Base-by-base conservation (phyloP, 2,113 vertebrate species). In the Colossoma macropomum region DNA sequence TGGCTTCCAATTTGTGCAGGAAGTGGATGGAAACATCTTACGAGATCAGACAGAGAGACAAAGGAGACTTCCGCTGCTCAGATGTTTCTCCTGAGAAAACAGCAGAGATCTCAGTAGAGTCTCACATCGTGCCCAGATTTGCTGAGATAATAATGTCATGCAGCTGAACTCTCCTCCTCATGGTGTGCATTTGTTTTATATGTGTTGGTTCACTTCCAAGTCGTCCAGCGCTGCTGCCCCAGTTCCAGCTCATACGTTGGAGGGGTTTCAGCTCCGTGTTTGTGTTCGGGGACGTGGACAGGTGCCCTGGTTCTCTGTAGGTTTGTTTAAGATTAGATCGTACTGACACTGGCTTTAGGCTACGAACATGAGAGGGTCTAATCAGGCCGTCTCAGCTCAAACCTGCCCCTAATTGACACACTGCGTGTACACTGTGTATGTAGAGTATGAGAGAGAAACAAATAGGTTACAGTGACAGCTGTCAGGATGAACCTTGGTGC, bases 381-480 rank as follows among this genome's bases (percentile, higher is more conserved):
- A 91, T 91, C 91, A 88, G 83, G 89, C 83, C 77, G 60, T 87
- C 84, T 91, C 87, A 88, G 86, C 88, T 90, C 89, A 80, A 80
- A 63, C 34, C 9, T 73, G 59, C 85, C 88, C 83, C 68, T 93
- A 93, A 92, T 93, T 93, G 92, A 87, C 86, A 11, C 83, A 72
- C 62, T 88, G 82, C 54, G 45, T 52, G 48, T 78, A 63, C 86
- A 28, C 87, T 45, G 71, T 27, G 48, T 75, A 66, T 30, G 45
- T 68, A 28, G 69, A 45, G 72, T 28, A 34, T 71, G 27, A 71
- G 25, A 77, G 69, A 69, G 48, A 15, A 45, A 77, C 48, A 89
- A 85, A 84, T 82, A 75, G 87, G 84, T 89, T 87, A 86, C 79
- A 86, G 82, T 91, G 91, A 92, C 92, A 92, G 90, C 93, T 93